Evolutionary conservation across 2,797 vertebrate species (phyloP).

Genomic region (Babyrousa celebensis): DNA sequence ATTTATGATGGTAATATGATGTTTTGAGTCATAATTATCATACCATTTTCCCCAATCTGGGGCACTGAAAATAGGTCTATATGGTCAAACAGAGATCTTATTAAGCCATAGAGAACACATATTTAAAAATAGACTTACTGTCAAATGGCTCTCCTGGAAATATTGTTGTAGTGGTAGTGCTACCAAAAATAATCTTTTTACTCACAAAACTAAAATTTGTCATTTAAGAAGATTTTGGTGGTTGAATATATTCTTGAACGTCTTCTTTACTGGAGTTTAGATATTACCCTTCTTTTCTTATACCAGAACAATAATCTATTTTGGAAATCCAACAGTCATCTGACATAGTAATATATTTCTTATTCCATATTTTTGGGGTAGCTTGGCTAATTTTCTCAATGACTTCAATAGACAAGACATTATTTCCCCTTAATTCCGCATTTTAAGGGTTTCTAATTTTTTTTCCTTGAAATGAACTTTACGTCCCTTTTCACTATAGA

Average conservation of each 20-base stretch:
- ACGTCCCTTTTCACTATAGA: not conserved
- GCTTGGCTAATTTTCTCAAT: not conserved
- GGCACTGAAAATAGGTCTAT: not conserved
- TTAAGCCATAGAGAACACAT: not conserved
- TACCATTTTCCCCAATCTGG: not conserved
- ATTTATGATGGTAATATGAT: not conserved
- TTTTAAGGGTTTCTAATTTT: not conserved
- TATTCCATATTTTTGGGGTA: not conserved
- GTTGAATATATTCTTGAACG: not conserved
- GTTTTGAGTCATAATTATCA: not conserved
- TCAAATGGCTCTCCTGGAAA: not conserved
- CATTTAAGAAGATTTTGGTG: not conserved
- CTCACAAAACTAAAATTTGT: constrained; percentile 1
- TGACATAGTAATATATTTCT: not conserved
- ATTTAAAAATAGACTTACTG: not conserved
- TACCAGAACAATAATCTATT: not conserved
- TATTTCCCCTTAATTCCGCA: not conserved
- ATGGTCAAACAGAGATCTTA: not conserved
- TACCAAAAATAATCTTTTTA: not conserved
- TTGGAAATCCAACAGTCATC: not conserved
- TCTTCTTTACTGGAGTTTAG: not conserved
- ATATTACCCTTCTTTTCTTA: not conserved
- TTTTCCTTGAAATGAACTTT: not conserved
- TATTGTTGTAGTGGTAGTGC: not conserved
- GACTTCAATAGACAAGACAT: not conserved